Percentiles rank a stretch among this genome's conserved stretches.
Conservation (phyloP, 1,140 invertebrate genomes). For the Saccostrea glomerata region DNA sequence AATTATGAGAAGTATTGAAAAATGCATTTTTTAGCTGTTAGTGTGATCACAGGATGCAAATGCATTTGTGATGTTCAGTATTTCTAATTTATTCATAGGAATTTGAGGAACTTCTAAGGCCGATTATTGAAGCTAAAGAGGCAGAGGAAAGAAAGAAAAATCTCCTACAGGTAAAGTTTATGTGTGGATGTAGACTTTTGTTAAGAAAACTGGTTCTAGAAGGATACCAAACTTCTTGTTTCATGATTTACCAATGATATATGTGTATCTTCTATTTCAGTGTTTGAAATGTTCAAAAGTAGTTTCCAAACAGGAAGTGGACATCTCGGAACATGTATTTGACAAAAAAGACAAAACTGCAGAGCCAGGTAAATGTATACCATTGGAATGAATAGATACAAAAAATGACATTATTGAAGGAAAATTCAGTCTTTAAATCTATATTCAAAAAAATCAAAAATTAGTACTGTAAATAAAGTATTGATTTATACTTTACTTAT, state of each 20-base stretch:
- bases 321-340: conserved; percentile 1
- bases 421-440: too few species aligned
- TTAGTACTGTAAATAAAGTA: too few species aligned
- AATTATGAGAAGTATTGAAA: too few species aligned
- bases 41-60: background rate
- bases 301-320: conserved; percentile 51
- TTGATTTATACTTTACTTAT: background rate
- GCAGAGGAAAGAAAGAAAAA: conserved; percentile 43
- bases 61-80: background rate
- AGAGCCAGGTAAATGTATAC: background rate
- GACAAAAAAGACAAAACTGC: conserved; percentile 21
- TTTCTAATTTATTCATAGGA: conserved; percentile 46
- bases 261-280: conserved; percentile 51
- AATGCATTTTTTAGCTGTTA: too few species aligned
- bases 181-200: background rate
- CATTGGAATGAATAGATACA: too few species aligned
- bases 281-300: conserved; percentile 67
- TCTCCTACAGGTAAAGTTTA: conserved; percentile 48
- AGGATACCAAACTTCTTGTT: background rate
- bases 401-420: too few species aligned
- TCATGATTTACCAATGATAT: background rate
- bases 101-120: conserved; percentile 54
- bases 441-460: too few species aligned
- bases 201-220: background rate
- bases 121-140: conserved; percentile 55